Conservation (phyloP, 35 echinoderm and acorn worm genomes). For the Heliocidaris tuberculata region DNA sequence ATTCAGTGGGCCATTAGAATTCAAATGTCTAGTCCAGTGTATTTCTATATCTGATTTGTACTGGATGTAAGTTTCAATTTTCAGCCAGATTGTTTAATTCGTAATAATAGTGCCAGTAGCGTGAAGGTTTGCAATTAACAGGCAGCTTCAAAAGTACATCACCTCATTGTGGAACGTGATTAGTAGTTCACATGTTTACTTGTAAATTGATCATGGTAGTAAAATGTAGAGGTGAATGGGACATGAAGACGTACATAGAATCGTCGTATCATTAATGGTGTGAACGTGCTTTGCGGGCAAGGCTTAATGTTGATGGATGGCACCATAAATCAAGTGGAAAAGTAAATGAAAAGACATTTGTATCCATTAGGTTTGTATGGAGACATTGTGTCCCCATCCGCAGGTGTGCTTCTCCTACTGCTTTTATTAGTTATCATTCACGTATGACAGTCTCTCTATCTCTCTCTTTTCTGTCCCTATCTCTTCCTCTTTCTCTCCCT, state of each 20-base stretch:
- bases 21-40: too few relatives aligned
- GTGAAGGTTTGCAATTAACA: not conserved
- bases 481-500: not conserved
- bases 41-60: too few relatives aligned
- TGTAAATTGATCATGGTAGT: not conserved
- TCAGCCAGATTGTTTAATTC: too few relatives aligned
- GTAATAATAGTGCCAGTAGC: not conserved
- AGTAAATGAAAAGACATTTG: slow-evolving; percentile 33
- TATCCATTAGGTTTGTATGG: slow-evolving; percentile 8
- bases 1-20: too few relatives aligned
- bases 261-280: not conserved
- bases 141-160: not conserved
- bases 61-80: too few relatives aligned
- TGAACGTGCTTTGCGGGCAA: not conserved
- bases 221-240: not conserved
- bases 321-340: slow-evolving; percentile 42
- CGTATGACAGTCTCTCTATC: not conserved
- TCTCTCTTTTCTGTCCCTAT: not conserved
- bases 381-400: not conserved
- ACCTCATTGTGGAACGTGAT: not conserved
- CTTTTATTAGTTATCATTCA: not conserved
- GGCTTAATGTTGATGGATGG: slow-evolving; percentile 8
- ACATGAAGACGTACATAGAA: not conserved
- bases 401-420: not conserved
- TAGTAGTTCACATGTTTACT: not conserved